Evolutionary conservation across 2,797 vertebrate genomes (phyloP).

Genomic region (Iguana delicatissima): DNA sequence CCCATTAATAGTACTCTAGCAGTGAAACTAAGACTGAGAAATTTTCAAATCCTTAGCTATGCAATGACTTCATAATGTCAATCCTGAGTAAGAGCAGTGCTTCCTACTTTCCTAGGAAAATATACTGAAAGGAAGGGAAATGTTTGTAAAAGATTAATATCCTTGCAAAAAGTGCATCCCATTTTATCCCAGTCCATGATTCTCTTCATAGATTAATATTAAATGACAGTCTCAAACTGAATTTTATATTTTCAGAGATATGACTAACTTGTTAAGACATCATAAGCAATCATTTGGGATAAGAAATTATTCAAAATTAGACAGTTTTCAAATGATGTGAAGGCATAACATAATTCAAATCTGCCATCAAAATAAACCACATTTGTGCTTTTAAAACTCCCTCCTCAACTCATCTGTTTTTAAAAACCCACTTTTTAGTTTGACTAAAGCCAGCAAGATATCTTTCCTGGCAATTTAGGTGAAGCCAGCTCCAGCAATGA

Average conservation of each 20-base stretch:
- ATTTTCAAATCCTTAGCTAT: neutral
- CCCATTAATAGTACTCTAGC: too few species aligned
- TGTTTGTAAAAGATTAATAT: neutral
- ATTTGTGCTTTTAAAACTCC: neutral
- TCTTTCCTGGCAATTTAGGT: neutral
- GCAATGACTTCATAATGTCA: too few species aligned
- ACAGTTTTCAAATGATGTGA: neutral
- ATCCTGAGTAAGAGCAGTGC: neutral
- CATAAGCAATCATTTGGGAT: neutral
- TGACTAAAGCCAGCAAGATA: conserved; percentile 11
- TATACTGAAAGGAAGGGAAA: neutral
- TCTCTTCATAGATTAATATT: neutral
- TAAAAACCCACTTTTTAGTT: neutral
- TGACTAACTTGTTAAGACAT: neutral
- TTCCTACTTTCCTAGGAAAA: neutral
- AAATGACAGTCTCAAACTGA: neutral
- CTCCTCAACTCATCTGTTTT: neutral
- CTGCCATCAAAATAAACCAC: neutral
- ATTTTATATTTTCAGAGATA: conserved; percentile 9
- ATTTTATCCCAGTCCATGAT: neutral
- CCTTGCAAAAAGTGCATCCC: neutral
- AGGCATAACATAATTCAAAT: neutral
- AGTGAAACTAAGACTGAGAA: neutral
- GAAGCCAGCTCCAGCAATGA: neutral
- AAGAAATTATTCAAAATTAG: neutral